Base-by-base conservation (phyloP, 1,140 invertebrate species). In the Belonocnema kinseyi region DNA sequence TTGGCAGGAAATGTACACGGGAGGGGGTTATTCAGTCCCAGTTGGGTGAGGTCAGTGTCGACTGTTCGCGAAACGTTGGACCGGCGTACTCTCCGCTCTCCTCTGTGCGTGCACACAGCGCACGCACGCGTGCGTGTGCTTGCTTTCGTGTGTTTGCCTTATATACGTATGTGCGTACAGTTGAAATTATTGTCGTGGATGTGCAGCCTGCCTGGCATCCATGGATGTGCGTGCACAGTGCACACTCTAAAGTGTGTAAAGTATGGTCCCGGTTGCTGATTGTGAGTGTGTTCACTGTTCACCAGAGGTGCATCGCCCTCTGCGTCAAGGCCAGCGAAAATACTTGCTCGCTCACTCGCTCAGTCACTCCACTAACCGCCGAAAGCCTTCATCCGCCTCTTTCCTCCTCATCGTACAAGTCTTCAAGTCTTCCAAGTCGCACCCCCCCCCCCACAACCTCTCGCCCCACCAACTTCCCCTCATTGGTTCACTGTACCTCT, bases 301-400 rank as follows among this genome's bases (percentile, higher is more conserved):
- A 85, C 85, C 85, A 90, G 81, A 90, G 90, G 90, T 90, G 89
- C 89, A 90, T 91, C 90, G 90, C 90, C 89, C 89, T 91, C 89
- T 90, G 89, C 90, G 89, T 91, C 90, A 91, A 91, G 90, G 90
- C 90, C 90, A 91, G 89, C 89, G 88, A 91, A 91, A 91, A 91
- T 90, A 89, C 87, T 89, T 86, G 87, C 85, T 86, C 84, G 85
- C 83, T 87, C 84, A 80, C 82, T 85, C 83, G 81, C 79, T 84
- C 84, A 83, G 85, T 85, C 85, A 85, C 84, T 85, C 85, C 83
- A 84, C 80, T 88, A 86, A 87, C 85, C 86, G 88, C 89, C 89
- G 86, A 90, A 90, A 90, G 88, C 85, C 86, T 85, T 84, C 76
- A 77, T 79, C 79, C 83, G 73, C 76, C 79, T 77, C 79, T 74